phyloP scores from a whole-genome alignment of 2,113 vertebrate genomes.

The Vimba vimba region DNA sequence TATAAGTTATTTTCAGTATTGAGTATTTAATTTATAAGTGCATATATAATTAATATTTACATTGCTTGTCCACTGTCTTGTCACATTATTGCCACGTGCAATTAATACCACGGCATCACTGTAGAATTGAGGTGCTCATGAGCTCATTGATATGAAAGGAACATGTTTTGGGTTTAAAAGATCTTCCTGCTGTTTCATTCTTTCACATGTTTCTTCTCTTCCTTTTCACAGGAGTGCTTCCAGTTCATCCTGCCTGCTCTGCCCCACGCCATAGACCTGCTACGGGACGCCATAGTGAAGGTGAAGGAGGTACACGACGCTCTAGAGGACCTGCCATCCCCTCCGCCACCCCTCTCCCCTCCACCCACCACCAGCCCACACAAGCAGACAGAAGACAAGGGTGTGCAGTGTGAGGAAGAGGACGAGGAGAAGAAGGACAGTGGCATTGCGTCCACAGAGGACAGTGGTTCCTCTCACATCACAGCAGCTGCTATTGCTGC shows the following conservation, averaged over 20 bases:
- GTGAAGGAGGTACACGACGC: conserved; percentile 95
- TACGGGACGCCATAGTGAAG: conserved; percentile 93
- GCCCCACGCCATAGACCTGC: conserved; percentile 96
- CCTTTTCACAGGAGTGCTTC: conserved; percentile 91
- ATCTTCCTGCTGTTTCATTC: neutral
- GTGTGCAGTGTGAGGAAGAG: conserved; percentile 97
- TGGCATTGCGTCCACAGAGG: conserved; percentile 89
- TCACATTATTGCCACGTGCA: too few species aligned
- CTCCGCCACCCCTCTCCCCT: conserved; percentile 87
- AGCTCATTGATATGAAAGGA: neutral
- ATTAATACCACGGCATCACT: neutral
- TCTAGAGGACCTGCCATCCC: conserved; percentile 95
- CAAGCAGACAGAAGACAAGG: conserved; percentile 96
- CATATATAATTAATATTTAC: too few species aligned
- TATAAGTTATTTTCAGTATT: neutral
- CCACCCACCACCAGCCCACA: conserved; percentile 84
- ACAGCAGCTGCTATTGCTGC: conserved; percentile 96
- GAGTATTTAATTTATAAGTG: too few species aligned
- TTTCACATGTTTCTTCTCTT: neutral
- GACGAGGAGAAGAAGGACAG: conserved; percentile 93
- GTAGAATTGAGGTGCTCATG: neutral
- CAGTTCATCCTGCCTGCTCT: conserved; percentile 99
- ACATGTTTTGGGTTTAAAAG: neutral
- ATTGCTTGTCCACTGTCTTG: too few species aligned
- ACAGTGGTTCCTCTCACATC: conserved; percentile 97